Base-by-base conservation (phyloP, 2,113 vertebrate species). In the Siphamia tubifer region DNA sequence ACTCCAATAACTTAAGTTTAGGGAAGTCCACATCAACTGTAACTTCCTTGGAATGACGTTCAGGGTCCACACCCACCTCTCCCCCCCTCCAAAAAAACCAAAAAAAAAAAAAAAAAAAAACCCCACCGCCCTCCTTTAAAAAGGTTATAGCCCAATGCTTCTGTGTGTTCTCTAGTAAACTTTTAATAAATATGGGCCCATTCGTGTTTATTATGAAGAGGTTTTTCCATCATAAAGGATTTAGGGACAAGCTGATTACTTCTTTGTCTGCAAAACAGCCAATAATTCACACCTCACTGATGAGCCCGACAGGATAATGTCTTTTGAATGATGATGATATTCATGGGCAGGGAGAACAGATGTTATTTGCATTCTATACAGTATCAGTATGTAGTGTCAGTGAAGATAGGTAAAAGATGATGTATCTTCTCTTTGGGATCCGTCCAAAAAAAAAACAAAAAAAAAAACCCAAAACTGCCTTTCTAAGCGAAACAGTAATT, bases 31-130 rank as follows among this genome's bases (percentile, higher is more conserved):
- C 55, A 74, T 38, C 44, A 65, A 72, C 74, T 77, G 78, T 75
- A 83, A 79, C 82, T 85, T 77, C 68, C 45, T 61, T 61, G 69
- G 78, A 84, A 58, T 87, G 88, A 89, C 87, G 89, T 76, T 52
- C 11, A 27, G 66, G 69, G 64, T 43, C 83, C 53, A 78, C 74
- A 61, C 79, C 70, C 85, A 74, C 72, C 77, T 75, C 68, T 81
- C 40, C 71, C 60, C 78, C 76, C 70, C 77, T 77, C 70, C 83
- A 32, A 51, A 56, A 63, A 39, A 21, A 8, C 38, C 42, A 65
- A 17, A 30, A 34, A 6, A 24, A 44, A 36, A 30, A 30, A 36
- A n/a, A 23, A 38, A 5, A 24, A 32, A 28, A 28, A 20, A 8
- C 44, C 30, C n/a, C 31, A 19, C 6, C 36, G 25, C 25, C 13